Percentiles rank a stretch among this genome's conserved stretches.
These are phyloP conservation scores for Machimus rusticus DNA, from an alignment of 2,888 invertebrate species.

Conservation along the genomic window DNA sequence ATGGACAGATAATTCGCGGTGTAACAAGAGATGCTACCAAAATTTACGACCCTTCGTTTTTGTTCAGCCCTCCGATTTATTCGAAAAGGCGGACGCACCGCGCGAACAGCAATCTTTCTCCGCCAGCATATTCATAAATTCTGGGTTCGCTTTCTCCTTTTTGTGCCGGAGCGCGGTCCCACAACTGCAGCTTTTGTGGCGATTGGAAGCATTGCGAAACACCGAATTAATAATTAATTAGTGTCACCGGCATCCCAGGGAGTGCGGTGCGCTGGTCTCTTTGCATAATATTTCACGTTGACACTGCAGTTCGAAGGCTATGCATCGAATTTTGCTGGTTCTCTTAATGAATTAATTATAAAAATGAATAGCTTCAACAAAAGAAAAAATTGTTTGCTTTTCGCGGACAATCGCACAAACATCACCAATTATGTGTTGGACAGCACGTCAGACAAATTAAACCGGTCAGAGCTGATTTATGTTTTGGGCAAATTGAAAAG, in stretches of 20 bases:
- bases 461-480: neutral
- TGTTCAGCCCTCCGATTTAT: neutral
- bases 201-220: constrained; percentile 1
- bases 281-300: constrained; percentile 25
- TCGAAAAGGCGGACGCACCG: neutral
- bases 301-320: constrained; percentile 9
- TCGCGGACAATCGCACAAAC: constrained; percentile 6
- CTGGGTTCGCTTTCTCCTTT: neutral
- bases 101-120: constrained; percentile 11
- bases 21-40: constrained; percentile 15
- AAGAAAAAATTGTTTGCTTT: neutral
- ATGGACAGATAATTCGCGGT: constrained; percentile 29
- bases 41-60: neutral
- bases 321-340: neutral
- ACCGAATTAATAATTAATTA: constrained; percentile 40
- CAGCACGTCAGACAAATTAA: constrained; percentile 22
- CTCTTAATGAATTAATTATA: constrained; percentile 26
- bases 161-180: neutral
- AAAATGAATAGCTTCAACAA: neutral
- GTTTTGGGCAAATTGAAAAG: neutral
- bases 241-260: neutral
- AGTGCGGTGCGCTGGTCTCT: neutral
- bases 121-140: constrained; percentile 10
- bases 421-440: constrained; percentile 9
- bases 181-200: neutral